Evolutionary conservation across 2,797 vertebrate species (phyloP).

Genomic region (Hydrolagus colliei): DNA sequence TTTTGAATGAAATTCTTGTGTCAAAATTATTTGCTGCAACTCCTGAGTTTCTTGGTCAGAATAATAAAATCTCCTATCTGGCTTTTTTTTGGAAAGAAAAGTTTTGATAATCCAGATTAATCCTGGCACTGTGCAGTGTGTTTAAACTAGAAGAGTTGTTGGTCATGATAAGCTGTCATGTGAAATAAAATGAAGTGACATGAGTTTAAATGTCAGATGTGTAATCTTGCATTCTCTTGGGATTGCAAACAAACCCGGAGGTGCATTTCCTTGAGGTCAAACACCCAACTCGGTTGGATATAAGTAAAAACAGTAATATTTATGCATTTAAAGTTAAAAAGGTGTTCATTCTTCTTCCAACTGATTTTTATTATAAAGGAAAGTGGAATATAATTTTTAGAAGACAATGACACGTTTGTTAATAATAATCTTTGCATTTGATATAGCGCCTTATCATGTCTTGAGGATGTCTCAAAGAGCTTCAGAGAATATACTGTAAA

Average conservation of each 20-base stretch:
- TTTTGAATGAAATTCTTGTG: not conserved
- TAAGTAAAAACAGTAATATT: too few relatives aligned
- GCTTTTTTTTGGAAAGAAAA: not conserved
- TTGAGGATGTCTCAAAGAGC: too few relatives aligned
- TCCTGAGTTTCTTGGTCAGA: not conserved
- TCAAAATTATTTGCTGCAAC: not conserved
- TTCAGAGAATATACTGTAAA: too few relatives aligned
- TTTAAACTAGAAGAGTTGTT: not conserved
- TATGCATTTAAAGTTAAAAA: too few relatives aligned
- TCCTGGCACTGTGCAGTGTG: not conserved
- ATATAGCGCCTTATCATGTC: too few relatives aligned
- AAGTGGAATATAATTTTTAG: too few relatives aligned
- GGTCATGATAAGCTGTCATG: not conserved
- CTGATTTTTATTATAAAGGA: not conserved
- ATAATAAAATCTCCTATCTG: not conserved
- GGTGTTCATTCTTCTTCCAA: not conserved
- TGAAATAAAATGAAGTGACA: not conserved
- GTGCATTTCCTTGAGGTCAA: too few relatives aligned
- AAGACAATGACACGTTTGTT: too few relatives aligned
- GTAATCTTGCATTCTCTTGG: not conserved
- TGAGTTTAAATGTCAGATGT: not conserved
- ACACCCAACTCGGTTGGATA: too few relatives aligned
- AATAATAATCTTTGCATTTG: too few relatives aligned
- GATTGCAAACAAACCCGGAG: not conserved
- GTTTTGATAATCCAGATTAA: not conserved